Evolutionary conservation across 2,113 vertebrate genomes (phyloP).

Genomic region (Xiphorhynchus elegans): DNA sequence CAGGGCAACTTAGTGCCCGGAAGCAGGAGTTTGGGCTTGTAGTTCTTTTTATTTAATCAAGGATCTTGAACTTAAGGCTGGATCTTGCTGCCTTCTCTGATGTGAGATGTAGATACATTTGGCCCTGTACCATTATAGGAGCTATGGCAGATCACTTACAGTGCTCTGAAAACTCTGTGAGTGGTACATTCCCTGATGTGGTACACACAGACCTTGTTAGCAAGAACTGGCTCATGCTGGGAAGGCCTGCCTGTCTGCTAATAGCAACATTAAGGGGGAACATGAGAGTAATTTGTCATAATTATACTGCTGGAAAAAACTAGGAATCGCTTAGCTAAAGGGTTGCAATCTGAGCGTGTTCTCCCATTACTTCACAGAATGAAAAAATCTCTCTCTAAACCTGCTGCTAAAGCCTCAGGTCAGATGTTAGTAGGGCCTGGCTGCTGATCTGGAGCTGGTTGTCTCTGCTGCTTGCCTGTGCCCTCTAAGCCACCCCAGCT

Average conservation of each 20-base stretch:
- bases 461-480: not conserved
- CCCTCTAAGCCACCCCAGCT: not conserved
- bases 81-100: not conserved
- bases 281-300: not conserved
- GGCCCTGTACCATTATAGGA: not conserved
- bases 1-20: not conserved
- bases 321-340: not conserved
- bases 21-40: not conserved
- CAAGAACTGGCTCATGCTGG: not conserved
- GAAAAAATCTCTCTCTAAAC: not conserved
- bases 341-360: not conserved
- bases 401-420: not conserved
- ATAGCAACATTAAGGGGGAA: not conserved
- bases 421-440: not conserved
- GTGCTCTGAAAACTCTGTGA: not conserved
- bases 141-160: fast-evolving
- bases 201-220: not conserved
- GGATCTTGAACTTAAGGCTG: not conserved
- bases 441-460: not conserved
- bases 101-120: not conserved
- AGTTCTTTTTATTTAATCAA: not conserved
- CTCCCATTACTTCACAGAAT: not conserved
- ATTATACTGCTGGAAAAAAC: not conserved
- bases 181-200: not conserved
- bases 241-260: not conserved